Base-by-base conservation (phyloP, 2,888 invertebrate species). In the Rhagium mordax region DNA sequence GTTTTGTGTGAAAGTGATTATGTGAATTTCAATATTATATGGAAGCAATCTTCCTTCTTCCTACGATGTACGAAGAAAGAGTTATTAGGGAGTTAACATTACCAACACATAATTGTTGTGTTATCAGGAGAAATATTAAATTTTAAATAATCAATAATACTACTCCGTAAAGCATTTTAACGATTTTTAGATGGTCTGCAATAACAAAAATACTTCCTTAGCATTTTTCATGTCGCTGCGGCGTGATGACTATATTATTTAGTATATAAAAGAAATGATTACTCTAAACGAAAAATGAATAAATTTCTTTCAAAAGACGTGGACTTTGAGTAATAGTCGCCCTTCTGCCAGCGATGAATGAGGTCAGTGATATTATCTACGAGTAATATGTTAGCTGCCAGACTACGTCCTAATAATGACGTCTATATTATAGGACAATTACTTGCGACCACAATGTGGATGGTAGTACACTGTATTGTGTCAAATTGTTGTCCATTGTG, bases 351-450 rank as follows among this genome's bases (percentile, higher is more conserved):
- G n/a, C 24, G 6, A 5, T n/a, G 20, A 67, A 67, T 72, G 73
- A 76, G 69, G 71, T 70, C 67, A 70, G 60, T 66, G 74, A 72
- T 77, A 70, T 69, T 69, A 77, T 74, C 72, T 68, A 65, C 64
- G 60, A 65, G 47, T 62, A 67, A 68, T 64, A 57, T 64, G 71
- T 68, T 64, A 51, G 53, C 70, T 71, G 70, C 68, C 71, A 66
- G 48, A 16, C 33, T 18, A 15, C 27, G 6, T 49, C 20, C 29
- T 71, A 68, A 62, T 70, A 29, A 59, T 53, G 73, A 65, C 53
- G 60, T 55, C 60, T 41, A 70, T 70, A 66, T n/a, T n/a, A n/a
- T 65, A 47, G 66, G 21, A 67, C 66, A 61, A 67, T 66, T 71
- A 59, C 66, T 61, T 41, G 5, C 13, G 41, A 27, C 55, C 24